Percentiles rank a stretch among this genome's conserved stretches.
phyloP scores from a whole-genome alignment of 1,140 invertebrate genomes.

The Drosophila eugracilis region DNA sequence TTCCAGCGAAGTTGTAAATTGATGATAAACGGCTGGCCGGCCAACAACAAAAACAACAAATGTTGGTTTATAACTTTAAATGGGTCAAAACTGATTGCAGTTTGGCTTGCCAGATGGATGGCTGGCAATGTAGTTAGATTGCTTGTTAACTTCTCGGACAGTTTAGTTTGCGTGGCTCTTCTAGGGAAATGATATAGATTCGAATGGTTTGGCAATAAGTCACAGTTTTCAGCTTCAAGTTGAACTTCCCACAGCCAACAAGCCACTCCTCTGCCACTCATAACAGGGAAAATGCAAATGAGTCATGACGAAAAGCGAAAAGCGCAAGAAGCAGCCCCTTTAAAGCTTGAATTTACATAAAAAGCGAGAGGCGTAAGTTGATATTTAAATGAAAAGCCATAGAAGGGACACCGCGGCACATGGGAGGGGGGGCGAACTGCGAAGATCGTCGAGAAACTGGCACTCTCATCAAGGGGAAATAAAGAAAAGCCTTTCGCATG shows the following conservation, averaged over 20 bases:
- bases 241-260: conserved; percentile 15
- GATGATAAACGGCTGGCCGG: conserved; percentile 8
- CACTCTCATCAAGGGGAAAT: conserved; percentile 19
- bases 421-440: conserved; percentile 1
- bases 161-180: too few species aligned
- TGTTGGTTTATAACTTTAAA: conserved; percentile 21
- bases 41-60: conserved; percentile 3
- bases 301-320: conserved; percentile 47
- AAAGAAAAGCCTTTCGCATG: conserved; percentile 4
- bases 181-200: too few species aligned
- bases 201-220: too few species aligned
- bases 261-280: too few species aligned
- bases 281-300: conserved; percentile 60
- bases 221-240: conserved; percentile 7
- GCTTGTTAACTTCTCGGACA: not conserved
- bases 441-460: conserved; percentile 23
- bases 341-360: conserved; percentile 18
- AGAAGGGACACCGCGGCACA: not conserved
- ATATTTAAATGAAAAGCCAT: conserved; percentile 13
- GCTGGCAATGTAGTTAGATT: not conserved
- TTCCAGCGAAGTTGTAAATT: not conserved
- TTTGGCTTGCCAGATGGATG: not conserved
- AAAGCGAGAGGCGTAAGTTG: conserved; percentile 8
- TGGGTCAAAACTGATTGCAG: not conserved
- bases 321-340: conserved; percentile 47